phyloP scores from a whole-genome alignment of 2,797 vertebrate species.

The Gymnothorax javanicus region DNA sequence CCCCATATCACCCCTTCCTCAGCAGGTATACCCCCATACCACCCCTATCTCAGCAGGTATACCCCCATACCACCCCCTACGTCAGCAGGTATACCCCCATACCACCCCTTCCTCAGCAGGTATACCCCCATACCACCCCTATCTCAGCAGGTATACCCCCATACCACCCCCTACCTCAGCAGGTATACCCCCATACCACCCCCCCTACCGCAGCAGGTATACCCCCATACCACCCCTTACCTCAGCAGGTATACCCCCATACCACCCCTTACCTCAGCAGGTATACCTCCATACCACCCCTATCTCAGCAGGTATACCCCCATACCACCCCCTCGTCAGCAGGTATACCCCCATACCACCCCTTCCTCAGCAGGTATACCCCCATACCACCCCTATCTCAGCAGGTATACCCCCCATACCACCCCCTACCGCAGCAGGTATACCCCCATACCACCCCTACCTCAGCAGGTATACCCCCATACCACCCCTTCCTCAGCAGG shows the following conservation, averaged over 20 bases:
- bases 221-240: too few relatives aligned
- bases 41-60: neutral
- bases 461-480: too few relatives aligned
- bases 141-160: too few relatives aligned
- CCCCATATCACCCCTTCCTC: slow-evolving; percentile 59
- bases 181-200: slow-evolving; percentile 41
- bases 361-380: too few relatives aligned
- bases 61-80: slow-evolving; percentile 48
- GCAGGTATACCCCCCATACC: slow-evolving; percentile 63
- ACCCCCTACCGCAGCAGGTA: too few relatives aligned
- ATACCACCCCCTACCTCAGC: neutral
- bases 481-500: slow-evolving; percentile 60
- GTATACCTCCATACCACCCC: slow-evolving; percentile 41
- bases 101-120: slow-evolving; percentile 69
- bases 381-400: slow-evolving; percentile 43
- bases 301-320: slow-evolving; percentile 58
- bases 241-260: slow-evolving; percentile 63
- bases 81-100: slow-evolving; percentile 57
- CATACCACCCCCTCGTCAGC: slow-evolving; percentile 62
- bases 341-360: slow-evolving; percentile 56
- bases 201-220: slow-evolving; percentile 63
- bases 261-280: neutral
- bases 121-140: too few relatives aligned
- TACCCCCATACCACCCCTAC: neutral
- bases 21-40: slow-evolving; percentile 60